Percentiles rank a stretch among this genome's conserved stretches.
Conservation (phyloP, 2,113 vertebrate genomes). For the Xenopus borealis region DNA sequence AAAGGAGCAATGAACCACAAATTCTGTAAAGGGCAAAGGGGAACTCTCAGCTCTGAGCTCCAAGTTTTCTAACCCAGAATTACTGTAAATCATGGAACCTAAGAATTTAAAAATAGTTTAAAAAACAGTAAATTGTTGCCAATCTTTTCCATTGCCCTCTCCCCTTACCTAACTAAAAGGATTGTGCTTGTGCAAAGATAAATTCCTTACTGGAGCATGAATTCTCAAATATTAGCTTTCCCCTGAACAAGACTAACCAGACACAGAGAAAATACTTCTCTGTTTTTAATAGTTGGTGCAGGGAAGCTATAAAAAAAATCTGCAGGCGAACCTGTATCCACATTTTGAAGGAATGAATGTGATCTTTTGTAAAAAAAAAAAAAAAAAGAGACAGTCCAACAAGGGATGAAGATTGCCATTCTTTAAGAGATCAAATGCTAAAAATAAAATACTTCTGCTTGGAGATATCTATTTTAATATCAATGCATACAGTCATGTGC, state of each 20-base stretch:
- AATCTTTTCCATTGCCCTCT: not conserved
- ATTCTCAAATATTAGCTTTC: constrained; percentile 71
- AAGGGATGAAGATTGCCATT: constrained; percentile 48
- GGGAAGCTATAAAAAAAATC: constrained; percentile 78
- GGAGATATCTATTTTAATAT: not conserved
- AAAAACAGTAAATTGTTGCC: not conserved
- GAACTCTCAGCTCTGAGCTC: not conserved
- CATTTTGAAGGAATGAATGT: constrained; percentile 66
- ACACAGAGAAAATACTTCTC: constrained; percentile 58
- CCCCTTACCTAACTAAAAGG: constrained; percentile 44
- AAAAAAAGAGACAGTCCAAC: constrained; percentile 25
- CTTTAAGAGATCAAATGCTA: constrained; percentile 47
- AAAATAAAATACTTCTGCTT: not conserved
- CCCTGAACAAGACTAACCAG: constrained; percentile 62
- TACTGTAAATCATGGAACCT: not conserved
- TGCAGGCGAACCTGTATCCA: constrained; percentile 52
- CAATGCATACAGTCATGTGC: not conserved
- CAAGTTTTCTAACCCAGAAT: not conserved
- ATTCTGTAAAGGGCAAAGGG: too few species aligned
- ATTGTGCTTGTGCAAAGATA: constrained; percentile 52
- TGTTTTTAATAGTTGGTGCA: constrained; percentile 69
- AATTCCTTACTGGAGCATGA: constrained; percentile 63
- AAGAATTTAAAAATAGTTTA: not conserved
- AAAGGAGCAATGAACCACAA: too few species aligned
- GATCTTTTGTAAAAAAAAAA: constrained; percentile 59